Conservation (phyloP, 2,113 vertebrate species). For the Zosterops japonicus region DNA sequence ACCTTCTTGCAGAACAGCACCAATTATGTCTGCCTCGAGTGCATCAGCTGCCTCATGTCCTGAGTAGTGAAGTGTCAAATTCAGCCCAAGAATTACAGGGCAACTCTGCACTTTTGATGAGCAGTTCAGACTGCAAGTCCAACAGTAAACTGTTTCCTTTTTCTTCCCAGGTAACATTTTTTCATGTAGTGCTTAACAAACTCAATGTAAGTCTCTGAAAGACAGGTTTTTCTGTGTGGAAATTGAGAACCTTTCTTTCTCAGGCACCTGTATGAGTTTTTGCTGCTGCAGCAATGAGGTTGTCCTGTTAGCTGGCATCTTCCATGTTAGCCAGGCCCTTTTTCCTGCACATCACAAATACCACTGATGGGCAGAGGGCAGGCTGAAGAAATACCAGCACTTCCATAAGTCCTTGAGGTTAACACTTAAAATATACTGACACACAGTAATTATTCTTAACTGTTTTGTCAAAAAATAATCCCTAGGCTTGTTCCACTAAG, state of each 20-base stretch:
- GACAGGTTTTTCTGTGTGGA: neutral
- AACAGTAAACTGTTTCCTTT: neutral
- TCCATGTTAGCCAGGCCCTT: neutral
- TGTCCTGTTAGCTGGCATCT: neutral
- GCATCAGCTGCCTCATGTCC: neutral
- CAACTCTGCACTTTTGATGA: neutral
- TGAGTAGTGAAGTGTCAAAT: neutral
- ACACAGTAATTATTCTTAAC: neutral
- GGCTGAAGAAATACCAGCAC: neutral
- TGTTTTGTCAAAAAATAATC: conserved; percentile 8
- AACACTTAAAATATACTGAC: neutral
- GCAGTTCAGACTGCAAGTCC: neutral
- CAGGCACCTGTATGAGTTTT: neutral
- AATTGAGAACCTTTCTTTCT: neutral
- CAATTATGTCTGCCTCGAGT: neutral
- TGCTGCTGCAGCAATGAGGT: neutral
- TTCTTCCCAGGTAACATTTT: neutral
- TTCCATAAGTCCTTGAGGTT: neutral
- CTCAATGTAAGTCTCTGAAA: neutral
- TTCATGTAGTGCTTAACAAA: neutral
- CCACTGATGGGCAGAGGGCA: neutral
- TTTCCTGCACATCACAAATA: neutral
- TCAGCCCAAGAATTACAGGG: neutral
- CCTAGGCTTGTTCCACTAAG: neutral
- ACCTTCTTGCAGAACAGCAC: neutral